Evolutionary conservation across 2,888 invertebrate species (phyloP), one percentile per base, ranked within the genome.

Genomic region (Spialia ferax): DNA sequence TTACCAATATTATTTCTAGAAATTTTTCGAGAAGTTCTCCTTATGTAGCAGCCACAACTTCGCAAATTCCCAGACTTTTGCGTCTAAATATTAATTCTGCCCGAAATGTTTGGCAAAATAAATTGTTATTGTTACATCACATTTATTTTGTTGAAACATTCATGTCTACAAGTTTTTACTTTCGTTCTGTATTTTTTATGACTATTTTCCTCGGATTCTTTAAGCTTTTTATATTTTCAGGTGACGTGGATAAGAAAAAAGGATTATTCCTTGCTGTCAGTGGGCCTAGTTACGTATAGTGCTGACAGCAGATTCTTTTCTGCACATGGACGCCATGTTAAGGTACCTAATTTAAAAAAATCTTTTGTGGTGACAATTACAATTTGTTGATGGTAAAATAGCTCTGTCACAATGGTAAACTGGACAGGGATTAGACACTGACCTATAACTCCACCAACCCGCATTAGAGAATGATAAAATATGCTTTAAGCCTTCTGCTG

Each of bases 181-280:
- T 35, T 23, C 10, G 45, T 45, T n/a, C 22, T 50, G 2, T 7
- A 23, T 23, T 10, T 10, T 6, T 54, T 54, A 1, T 7, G 0
- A 52, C 10, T 26, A 8, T 54, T 15, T 5, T 13, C 2, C 23
- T 2, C 23, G 0, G 22, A 11, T 22, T 54, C 15, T 54, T 7
- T 1, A 26, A 2, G 6, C 26, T 29, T 18, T 10, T 10, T 0
- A 20, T 52, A 63, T 73, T 75, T 74, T 42, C 87, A 96, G 96
- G 96, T 96, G n/a, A 95, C 96, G 50, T 96, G 96, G 96, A 95
- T 96, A 75, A 91, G 96, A 76, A 92, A 95, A 82, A 94, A 95
- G 80, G 95, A 96, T 85, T 95, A 96, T 76, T 95, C 96, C 63
- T 82, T 95, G 70, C 85, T 96, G 35, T 96, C 96, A 10, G 95